Base-by-base conservation (phyloP, 2,113 vertebrate species). In the Stegostoma tigrinum region DNA sequence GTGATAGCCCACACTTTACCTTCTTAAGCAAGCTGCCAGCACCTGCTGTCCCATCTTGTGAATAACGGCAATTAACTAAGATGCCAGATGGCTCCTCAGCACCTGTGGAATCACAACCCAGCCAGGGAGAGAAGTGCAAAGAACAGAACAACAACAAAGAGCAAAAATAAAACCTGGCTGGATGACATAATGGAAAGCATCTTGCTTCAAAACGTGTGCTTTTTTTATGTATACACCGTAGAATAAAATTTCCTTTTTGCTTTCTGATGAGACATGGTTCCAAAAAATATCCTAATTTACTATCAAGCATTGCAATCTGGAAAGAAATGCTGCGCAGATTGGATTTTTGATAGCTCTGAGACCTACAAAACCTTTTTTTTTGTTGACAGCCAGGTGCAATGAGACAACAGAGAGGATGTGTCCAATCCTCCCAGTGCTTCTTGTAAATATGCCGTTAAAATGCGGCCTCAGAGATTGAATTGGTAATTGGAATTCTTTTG, bases 261-360 rank as follows among this genome's bases (percentile, higher is more conserved):
- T 24, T 66, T 68, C 64, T 70, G 91, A 94, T 45, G 38, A 94
- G 66, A n/a, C 61, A 27, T 3, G 23, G 30, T 75, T 95, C 68
- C 67, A 95, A 27, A 75, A 95, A 95, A 61, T 72, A 52, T 95
- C 34, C 48, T 52, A 95, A 95, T 75, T 95, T 95, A 72, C 94
- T 75, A 72, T 95, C 38, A 95, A 95, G 52, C 27, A 95, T 95
- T 45, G 94, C 94, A 95, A 95, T 95, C 68, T 95, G 67, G 68
- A 95, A 95, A 66, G 23, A 27, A 95, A 95, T 95, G 94, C 45
- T 95, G 94, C 68, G 52, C 67, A 95, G 94, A 95, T 95, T 95
- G 94, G 67, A 95, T 95, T 72, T 95, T 95, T 95, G 94, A 95
- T 95, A 95, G 94, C 94, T 75, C 68, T 70, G 94, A 95, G 94